Percentiles rank a stretch among this genome's conserved stretches.
Conservation (phyloP, 1,140 invertebrate species). For the Riptortus pedestris region DNA sequence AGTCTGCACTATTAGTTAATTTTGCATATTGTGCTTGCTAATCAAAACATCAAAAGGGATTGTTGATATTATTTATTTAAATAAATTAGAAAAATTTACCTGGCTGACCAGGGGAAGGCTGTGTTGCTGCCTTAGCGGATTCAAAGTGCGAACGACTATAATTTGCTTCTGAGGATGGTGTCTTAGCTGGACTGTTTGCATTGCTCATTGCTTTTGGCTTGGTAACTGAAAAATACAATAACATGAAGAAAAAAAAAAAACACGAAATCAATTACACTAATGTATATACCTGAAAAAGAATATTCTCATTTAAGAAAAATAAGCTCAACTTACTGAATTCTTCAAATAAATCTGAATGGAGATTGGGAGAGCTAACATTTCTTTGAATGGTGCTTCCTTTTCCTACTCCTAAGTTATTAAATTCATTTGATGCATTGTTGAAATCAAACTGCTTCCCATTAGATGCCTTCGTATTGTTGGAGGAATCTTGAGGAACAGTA, state of each 20-base stretch:
- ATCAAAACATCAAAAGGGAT: too few species aligned
- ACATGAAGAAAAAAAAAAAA: slow-evolving; percentile 22
- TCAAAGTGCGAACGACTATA: slow-evolving; percentile 60
- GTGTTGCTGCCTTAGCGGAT: slow-evolving; percentile 35
- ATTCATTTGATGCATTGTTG: background rate
- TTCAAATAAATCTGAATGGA: slow-evolving; percentile 46
- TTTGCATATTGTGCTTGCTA: too few species aligned
- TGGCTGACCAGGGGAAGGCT: slow-evolving; percentile 19
- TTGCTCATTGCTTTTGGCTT: slow-evolving; percentile 24
- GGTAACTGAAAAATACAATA: slow-evolving; percentile 16
- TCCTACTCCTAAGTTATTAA: background rate
- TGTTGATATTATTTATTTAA: too few species aligned
- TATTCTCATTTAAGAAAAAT: too few species aligned
- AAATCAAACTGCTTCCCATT: background rate
- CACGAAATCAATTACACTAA: slow-evolving; percentile 2
- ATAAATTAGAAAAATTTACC: slow-evolving; percentile 4
- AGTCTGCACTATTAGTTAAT: too few species aligned
- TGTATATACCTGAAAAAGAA: background rate
- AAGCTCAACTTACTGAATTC: too few species aligned
- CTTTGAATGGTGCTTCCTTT: slow-evolving; percentile 39
- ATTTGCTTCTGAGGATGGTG: slow-evolving; percentile 36
- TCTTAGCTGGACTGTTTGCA: slow-evolving; percentile 35
- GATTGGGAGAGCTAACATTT: slow-evolving; percentile 49
- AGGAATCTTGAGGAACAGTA: background rate
- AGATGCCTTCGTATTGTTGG: background rate